These are phyloP conservation scores for Manis javanica DNA, from an alignment of 2,797 vertebrate species.

Conservation along the genomic window DNA sequence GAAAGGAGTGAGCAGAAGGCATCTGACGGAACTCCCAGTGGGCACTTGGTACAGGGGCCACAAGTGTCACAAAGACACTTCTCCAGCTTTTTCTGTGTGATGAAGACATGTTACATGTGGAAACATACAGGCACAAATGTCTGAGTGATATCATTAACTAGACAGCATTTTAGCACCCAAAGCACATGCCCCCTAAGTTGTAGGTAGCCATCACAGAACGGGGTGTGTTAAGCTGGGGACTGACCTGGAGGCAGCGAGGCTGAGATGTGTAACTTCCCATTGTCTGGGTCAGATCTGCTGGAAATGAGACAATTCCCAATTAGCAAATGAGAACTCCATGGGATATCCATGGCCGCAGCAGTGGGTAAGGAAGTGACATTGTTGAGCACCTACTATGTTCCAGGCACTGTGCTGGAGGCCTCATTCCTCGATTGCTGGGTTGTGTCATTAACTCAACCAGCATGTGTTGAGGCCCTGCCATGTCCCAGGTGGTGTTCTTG, in stretches of 20 bases:
- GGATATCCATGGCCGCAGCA: background rate
- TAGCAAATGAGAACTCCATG: background rate
- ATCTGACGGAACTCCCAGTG: background rate
- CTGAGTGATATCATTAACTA: background rate
- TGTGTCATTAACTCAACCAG: background rate
- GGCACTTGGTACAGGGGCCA: background rate
- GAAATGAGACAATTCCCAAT: background rate
- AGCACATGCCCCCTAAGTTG: fast-evolving
- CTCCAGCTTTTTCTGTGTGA: background rate
- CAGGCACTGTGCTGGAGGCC: background rate
- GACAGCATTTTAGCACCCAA: background rate
- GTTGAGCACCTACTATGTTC: background rate
- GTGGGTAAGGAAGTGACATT: background rate
- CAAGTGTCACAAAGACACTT: too few relatives aligned
- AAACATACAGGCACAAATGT: background rate
- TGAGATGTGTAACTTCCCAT: background rate
- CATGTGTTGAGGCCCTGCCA: background rate
- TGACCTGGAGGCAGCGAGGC: background rate
- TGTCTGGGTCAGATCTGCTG: background rate
- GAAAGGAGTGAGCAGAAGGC: background rate
- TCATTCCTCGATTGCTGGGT: background rate
- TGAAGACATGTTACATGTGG: background rate
- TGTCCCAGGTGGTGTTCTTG: background rate
- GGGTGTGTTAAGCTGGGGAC: background rate
- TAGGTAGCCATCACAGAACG: background rate